A percentile compares a stretch with the other conserved stretches of the same genome.
phyloP scores from a whole-genome alignment of 2,888 invertebrate genomes.

The Hydriomena furcata region DNA sequence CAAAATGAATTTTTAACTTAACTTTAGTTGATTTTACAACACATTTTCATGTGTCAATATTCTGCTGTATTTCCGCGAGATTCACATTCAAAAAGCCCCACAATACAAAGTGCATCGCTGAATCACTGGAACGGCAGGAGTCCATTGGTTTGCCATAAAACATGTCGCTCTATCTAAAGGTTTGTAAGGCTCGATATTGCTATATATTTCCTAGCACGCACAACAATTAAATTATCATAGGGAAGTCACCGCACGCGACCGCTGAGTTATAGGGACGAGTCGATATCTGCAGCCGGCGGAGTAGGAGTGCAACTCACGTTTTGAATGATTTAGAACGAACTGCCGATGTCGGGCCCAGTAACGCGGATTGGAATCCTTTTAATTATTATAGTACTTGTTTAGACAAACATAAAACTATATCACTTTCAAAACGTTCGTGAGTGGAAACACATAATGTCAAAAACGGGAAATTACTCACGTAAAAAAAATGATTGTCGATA shows the following conservation, averaged over 20 bases:
- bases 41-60: too few species aligned
- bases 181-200: slow-evolving; percentile 39
- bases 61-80: not conserved
- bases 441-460: too few species aligned
- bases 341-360: not conserved
- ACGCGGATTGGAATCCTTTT: not conserved
- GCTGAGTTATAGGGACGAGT: slow-evolving; percentile 66
- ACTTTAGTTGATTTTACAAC: too few species aligned
- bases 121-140: slow-evolving; percentile 25
- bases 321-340: slow-evolving; percentile 14
- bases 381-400: too few species aligned
- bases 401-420: too few species aligned
- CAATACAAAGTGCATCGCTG: slow-evolving; percentile 15
- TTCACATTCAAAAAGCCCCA: slow-evolving; percentile 9
- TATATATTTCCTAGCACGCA: slow-evolving; percentile 68
- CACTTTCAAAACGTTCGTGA: too few species aligned
- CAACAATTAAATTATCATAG: slow-evolving; percentile 82
- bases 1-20: too few species aligned
- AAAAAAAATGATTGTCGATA: too few species aligned
- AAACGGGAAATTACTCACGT: too few species aligned
- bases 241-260: slow-evolving; percentile 77
- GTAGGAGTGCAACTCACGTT: slow-evolving; percentile 38
- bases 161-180: slow-evolving; percentile 39
- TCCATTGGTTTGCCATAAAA: slow-evolving; percentile 23
- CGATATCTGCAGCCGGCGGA: slow-evolving; percentile 21